Conservation (phyloP, 92 coral and sea anemone genomes). For the Pocillopora meandrina region DNA sequence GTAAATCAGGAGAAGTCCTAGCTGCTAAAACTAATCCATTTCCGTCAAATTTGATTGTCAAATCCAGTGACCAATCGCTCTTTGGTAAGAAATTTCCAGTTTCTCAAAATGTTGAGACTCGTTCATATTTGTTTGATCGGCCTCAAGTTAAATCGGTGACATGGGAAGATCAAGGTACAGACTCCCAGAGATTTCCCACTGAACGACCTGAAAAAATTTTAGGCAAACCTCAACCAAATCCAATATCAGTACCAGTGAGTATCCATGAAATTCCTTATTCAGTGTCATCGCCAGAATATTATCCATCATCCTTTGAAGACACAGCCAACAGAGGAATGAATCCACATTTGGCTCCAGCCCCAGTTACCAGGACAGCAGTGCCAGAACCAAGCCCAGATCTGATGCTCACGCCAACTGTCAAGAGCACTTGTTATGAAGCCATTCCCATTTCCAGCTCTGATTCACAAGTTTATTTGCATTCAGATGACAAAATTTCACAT, state of each 20-base stretch:
- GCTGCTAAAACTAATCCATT: not conserved
- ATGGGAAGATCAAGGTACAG: conserved; percentile 18
- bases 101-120: conserved; percentile 18
- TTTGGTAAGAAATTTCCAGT: conserved; percentile 33
- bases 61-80: conserved; percentile 3
- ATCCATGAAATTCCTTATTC: conserved; percentile 14
- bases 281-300: not conserved
- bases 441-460: conserved; percentile 64
- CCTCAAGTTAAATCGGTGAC: conserved; percentile 21
- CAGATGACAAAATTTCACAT: conserved; percentile 21
- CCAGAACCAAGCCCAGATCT: conserved; percentile 80
- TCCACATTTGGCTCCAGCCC: conserved; percentile 58
- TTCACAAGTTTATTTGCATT: conserved; percentile 16
- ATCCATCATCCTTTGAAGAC: conserved; percentile 5
- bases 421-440: conserved; percentile 32
- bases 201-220: not conserved
- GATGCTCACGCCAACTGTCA: conserved; percentile 69
- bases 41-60: conserved; percentile 20
- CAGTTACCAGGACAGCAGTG: conserved; percentile 64
- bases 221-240: not conserved
- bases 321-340: not conserved
- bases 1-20: not conserved
- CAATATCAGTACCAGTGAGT: conserved; percentile 28
- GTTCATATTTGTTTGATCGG: conserved; percentile 20
- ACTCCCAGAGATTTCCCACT: not conserved